A percentile compares a stretch with the other conserved stretches of the same genome.
These are phyloP conservation scores for Halocaridina rubra DNA, from an alignment of 2,888 invertebrate genomes.

Conservation along the genomic window DNA sequence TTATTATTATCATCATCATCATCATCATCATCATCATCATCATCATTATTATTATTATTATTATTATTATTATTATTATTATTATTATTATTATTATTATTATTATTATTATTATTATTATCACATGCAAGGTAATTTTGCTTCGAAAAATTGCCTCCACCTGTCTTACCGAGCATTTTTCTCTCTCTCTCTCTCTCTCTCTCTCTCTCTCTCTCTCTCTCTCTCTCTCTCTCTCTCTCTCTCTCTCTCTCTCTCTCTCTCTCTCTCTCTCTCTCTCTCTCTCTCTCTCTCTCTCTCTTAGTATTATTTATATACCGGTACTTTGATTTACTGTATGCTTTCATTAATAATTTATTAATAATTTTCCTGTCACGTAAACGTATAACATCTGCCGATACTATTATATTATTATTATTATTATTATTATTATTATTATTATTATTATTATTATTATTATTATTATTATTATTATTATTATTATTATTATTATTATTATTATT, in stretches of 20 bases:
- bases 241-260: not conserved
- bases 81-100: not conserved
- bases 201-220: not conserved
- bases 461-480: too few species aligned
- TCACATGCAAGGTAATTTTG: too few species aligned
- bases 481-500: too few species aligned
- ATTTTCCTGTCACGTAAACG: too few species aligned
- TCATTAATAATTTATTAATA: too few species aligned
- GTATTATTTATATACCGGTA: not conserved
- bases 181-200: not conserved
- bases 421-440: not conserved
- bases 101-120: not conserved
- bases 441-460: not conserved
- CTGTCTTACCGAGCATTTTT: not conserved
- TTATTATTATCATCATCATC: not conserved
- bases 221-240: not conserved
- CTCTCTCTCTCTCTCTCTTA: not conserved
- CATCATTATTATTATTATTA: constrained; percentile 1
- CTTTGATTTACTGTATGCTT: too few species aligned
- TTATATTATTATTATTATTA: not conserved
- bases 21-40: not conserved
- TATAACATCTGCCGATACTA: not conserved
- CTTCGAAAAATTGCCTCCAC: too few species aligned
- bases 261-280: not conserved
- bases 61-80: not conserved